A percentile compares a stretch with the other conserved stretches of the same genome.
phyloP scores from a whole-genome alignment of 2,113 vertebrate genomes.

The Cacatua alba region DNA sequence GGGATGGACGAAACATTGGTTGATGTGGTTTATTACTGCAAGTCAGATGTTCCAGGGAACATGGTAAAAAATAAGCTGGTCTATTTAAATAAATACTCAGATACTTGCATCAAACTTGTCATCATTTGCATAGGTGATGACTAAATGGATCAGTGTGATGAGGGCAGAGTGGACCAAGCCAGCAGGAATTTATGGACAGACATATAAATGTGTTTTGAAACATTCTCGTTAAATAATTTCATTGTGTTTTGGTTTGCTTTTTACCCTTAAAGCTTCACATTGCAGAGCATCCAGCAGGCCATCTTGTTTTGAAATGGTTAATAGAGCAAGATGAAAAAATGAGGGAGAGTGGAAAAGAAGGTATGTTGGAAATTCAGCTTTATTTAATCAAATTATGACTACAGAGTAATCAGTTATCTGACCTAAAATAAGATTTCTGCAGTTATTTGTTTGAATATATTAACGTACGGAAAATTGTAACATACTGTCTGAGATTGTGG shows the following conservation, averaged over 20 bases:
- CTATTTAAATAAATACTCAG: background rate
- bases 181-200: background rate
- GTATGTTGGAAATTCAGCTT: slow-evolving; percentile 67
- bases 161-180: background rate
- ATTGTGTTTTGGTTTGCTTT: background rate
- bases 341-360: slow-evolving; percentile 81
- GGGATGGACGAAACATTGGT: background rate
- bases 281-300: slow-evolving; percentile 93
- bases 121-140: background rate
- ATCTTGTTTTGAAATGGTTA: slow-evolving; percentile 95
- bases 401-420: background rate
- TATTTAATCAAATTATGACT: background rate
- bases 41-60: background rate
- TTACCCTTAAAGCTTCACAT: slow-evolving; percentile 85
- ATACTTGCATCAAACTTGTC: background rate
- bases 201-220: background rate
- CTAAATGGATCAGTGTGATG: background rate
- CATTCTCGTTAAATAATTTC: background rate
- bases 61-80: background rate
- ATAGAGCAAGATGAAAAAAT: slow-evolving; percentile 89
- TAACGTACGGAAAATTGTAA: background rate
- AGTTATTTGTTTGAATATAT: background rate
- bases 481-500: background rate
- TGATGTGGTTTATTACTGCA: background rate
- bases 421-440: background rate